Percentiles rank a stretch among this genome's conserved stretches.
phyloP scores from a whole-genome alignment of 2,888 invertebrate species.

The Bellardia bayeri region DNA sequence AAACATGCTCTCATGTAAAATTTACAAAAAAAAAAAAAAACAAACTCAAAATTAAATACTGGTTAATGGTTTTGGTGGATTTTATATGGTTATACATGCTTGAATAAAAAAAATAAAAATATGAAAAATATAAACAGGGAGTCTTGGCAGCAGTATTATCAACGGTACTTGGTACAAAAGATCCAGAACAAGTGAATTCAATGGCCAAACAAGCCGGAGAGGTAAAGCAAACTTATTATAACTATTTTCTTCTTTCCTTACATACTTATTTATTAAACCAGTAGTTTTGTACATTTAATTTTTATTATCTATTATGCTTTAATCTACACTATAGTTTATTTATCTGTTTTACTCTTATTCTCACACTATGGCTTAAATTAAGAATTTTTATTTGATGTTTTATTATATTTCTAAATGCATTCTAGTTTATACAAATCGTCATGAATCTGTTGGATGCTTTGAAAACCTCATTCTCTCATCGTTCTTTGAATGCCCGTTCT shows the following conservation, averaged over 20 bases:
- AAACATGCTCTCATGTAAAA: constrained; percentile 62
- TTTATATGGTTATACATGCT: constrained; percentile 78
- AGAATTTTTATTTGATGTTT: constrained; percentile 31
- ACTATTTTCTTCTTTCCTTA: constrained; percentile 17
- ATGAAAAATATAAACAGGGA: constrained; percentile 87
- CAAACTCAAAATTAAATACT: constrained; percentile 67
- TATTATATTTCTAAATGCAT: constrained; percentile 48
- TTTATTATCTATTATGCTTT: constrained; percentile 75
- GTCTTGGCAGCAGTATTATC: constrained; percentile 96
- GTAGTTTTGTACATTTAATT: constrained; percentile 59
- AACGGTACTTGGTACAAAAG: constrained; percentile 95
- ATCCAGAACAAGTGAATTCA: constrained; percentile 95
- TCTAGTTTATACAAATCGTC: constrained; percentile 95
- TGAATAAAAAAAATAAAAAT: constrained; percentile 80
- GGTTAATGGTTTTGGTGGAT: constrained; percentile 72
- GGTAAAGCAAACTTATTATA: constrained; percentile 87
- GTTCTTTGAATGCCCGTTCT: constrained; percentile 93
- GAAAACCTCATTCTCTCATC: constrained; percentile 96
- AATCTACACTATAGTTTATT: constrained; percentile 66
- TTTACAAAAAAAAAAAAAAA: constrained; percentile 59
- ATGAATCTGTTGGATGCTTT: constrained; percentile 95
- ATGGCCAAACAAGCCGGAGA: constrained; percentile 98
- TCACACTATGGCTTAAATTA: constrained; percentile 21
- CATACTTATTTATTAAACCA: constrained; percentile 40
- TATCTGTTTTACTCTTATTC: constrained; percentile 52